Evolutionary conservation across 1,140 invertebrate genomes (phyloP), one percentile per base, ranked within the genome.

Genomic region (Samia ricini): DNA sequence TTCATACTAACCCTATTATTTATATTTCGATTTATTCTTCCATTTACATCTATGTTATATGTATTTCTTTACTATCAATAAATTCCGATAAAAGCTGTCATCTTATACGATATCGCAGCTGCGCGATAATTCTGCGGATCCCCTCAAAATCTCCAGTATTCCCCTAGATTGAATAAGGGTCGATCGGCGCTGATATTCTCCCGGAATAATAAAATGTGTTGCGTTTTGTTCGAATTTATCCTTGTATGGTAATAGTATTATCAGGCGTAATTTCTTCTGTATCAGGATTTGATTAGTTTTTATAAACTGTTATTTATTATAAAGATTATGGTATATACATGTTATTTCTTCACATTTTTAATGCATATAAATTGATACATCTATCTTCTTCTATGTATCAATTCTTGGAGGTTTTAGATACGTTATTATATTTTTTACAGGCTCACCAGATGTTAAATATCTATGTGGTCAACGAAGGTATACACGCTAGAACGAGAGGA

Each of bases 111-210:
- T 42, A 42, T 42, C 33, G 12, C 33, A 42, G 33, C 33, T 42
- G 33, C 33, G 33, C 33, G 33, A 42, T 42, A 42, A 42, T 42
- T 57, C 29, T 36, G 24, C 56, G 26, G n/a, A 42, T 10, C 26
- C 56, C 29, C 26, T 57, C 33, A 18, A 57, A 42, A 42, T 42
- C 33, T 42, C 33, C 15, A 42, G 33, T 42, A 42, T 42, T 42
- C 10, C 33, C 33, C n/a, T 42, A 42, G 56, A 57, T 57, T 57
- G 56, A 57, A 57, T 57, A 33, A 36, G 26, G 26, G 33, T 24
- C 24, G 52, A 55, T 29, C 29, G 33, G 33, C 18, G 2, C n/a
- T 20, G 33, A 20, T 57, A 57, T 57, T 36, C 56, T 29, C 26
- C 10, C 29, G 29, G 56, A 29, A 57, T 57, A 57, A 57, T 36